phyloP scores from a whole-genome alignment of 2,888 invertebrate species.

The Neocrepidodera transversa region DNA sequence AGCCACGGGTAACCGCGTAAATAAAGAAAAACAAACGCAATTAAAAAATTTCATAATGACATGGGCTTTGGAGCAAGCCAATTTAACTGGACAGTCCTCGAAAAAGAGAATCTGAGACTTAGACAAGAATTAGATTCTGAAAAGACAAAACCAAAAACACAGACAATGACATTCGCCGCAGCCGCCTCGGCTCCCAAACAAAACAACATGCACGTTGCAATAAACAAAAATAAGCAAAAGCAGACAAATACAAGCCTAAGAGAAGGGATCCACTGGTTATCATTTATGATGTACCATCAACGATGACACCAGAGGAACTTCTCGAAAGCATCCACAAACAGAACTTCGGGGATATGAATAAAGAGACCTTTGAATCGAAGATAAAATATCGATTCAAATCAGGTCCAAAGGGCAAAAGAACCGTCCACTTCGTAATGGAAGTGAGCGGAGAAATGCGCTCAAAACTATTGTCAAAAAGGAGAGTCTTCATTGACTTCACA shows the following conservation, averaged over 20 bases:
- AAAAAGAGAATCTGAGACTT: no score
- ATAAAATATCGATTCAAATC: slow-evolving; percentile 16
- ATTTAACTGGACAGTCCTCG: no score
- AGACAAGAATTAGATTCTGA: no score
- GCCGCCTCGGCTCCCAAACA: no score
- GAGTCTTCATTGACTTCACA: not conserved
- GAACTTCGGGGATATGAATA: slow-evolving; percentile 5
- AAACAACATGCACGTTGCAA: no score
- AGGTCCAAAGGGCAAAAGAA: slow-evolving; percentile 12
- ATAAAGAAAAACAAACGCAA: no score
- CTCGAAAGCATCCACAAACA: slow-evolving; percentile 2
- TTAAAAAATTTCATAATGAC: no score
- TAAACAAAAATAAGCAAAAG: no score
- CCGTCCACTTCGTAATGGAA: slow-evolving; percentile 14
- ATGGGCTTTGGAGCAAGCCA: no score
- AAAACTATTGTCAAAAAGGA: not conserved
- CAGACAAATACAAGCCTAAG: not conserved
- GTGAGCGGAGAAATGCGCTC: not conserved
- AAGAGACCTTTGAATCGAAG: not conserved
- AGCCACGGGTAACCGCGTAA: no score
- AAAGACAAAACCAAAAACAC: no score
- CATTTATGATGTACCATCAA: not conserved
- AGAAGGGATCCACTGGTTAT: not conserved
- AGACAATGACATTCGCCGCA: no score
- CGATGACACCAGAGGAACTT: not conserved